Conservation (phyloP, 2,113 vertebrate species). For the Periophthalmus modestus region DNA sequence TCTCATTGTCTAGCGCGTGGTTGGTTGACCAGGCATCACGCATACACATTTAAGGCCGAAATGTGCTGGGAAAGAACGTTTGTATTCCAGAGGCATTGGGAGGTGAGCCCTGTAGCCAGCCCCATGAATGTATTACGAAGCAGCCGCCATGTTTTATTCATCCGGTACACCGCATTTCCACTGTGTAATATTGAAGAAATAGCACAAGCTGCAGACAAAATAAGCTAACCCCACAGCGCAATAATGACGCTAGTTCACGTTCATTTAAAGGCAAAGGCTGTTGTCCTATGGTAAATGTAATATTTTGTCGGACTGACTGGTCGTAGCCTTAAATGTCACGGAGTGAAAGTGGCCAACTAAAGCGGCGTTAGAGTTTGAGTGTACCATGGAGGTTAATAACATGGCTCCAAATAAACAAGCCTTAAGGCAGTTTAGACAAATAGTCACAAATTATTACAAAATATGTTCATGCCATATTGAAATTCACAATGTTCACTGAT, state of each 20-base stretch:
- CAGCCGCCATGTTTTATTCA: conserved; percentile 59
- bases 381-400: not conserved
- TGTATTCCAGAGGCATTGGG: conserved; percentile 42
- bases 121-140: conserved; percentile 41
- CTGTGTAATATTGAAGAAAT: conserved; percentile 19
- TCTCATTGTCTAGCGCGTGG: no score
- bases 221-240: conserved; percentile 15
- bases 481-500: not conserved
- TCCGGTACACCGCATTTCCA: conserved; percentile 18
- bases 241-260: conserved; percentile 14
- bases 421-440: not conserved
- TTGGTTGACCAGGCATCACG: not conserved
- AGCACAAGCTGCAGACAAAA: conserved; percentile 25
- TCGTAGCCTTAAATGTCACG: conserved; percentile 2
- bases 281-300: not conserved
- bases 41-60: conserved; percentile 16
- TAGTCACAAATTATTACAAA: not conserved
- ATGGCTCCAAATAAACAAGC: not conserved
- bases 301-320: not conserved
- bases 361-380: not conserved
- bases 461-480: not conserved
- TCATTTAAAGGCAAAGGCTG: conserved; percentile 10
- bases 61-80: conserved; percentile 21
- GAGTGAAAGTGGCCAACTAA: not conserved
- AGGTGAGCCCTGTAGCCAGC: conserved; percentile 26